Evolutionary conservation across 37 sponge, comb jelly and placozoan genomes (phyloP).

Genomic region (Corticium candelabrum): DNA sequence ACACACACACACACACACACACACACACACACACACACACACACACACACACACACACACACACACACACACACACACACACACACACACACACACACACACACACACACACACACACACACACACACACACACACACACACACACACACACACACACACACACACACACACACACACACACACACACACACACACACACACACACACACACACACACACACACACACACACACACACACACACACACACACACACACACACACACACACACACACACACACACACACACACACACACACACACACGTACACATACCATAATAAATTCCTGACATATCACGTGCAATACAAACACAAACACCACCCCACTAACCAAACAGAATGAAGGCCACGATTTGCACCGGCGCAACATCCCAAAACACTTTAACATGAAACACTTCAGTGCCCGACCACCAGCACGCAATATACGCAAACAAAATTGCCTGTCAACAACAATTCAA

Average conservation of each 20-base stretch:
- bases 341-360: too few species aligned
- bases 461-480: background rate
- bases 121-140: slow-evolving; percentile 17
- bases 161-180: slow-evolving; percentile 22
- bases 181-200: slow-evolving; percentile 13
- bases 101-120: slow-evolving; percentile 20
- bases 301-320: slow-evolving; percentile 8
- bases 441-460: background rate
- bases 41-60: slow-evolving; percentile 16
- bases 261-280: slow-evolving; percentile 15
- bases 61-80: slow-evolving; percentile 17
- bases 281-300: slow-evolving; percentile 13
- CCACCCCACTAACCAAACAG: too few species aligned
- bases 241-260: slow-evolving; percentile 18
- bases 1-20: slow-evolving; percentile 24
- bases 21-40: slow-evolving; percentile 16
- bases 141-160: slow-evolving; percentile 20
- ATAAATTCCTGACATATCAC: too few species aligned
- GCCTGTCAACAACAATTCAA: background rate
- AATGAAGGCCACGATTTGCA: too few species aligned
- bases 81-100: slow-evolving; percentile 6
- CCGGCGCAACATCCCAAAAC: too few species aligned
- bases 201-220: background rate
- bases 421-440: background rate
- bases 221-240: background rate